Base-by-base conservation (phyloP, 2,888 invertebrate species). In the Orthonychiurus folsomi region DNA sequence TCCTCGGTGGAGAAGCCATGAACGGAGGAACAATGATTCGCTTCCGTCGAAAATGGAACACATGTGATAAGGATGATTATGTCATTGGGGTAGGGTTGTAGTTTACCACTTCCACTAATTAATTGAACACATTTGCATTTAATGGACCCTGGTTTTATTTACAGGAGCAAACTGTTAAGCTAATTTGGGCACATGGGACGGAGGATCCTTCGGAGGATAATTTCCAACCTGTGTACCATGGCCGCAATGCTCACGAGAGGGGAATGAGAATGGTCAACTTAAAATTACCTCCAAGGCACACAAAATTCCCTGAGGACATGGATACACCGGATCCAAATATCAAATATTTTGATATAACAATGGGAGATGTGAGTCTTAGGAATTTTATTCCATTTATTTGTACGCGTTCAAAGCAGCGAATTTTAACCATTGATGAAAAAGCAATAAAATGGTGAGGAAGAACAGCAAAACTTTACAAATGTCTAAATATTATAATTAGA, bases 21-120 rank as follows among this genome's bases (percentile, higher is more conserved):
- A 73, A 70, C 28, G 74, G 74, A 15, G 74, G 75, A 66, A 76
- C 76, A 3, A 73, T 73, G 1, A 65, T 76, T n/a, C 59, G 72
- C 60, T 75, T 76, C 64, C 68, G 73, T 25, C 69, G 78, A 56
- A 70, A 69, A 23, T 75, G 75, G 69, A 69, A 73, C 50, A 77
- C 77, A 2, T 77, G 77, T 63, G 77, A 77, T 67, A 55, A 61
- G 1, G 60, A 56, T 15, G 68, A 69, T 59, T 55, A 48, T 20
- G 48, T 25, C 9, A 56, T 70, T 24, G 56, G 57, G n/a, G 67
- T 67, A 65, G 37, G 15, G 15, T 37, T 9, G 9, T 37, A 52
- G n/a, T 52, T 52, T 23, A 52, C 9, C 3, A 21, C 20, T n/a
- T 20, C 20, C 52, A 52, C 24, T 12, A 21, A 20, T 12, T 23